Percentiles rank a stretch among this genome's conserved stretches.
These are phyloP conservation scores for Naja naja DNA, from an alignment of 2,113 vertebrate genomes.

Conservation along the genomic window DNA sequence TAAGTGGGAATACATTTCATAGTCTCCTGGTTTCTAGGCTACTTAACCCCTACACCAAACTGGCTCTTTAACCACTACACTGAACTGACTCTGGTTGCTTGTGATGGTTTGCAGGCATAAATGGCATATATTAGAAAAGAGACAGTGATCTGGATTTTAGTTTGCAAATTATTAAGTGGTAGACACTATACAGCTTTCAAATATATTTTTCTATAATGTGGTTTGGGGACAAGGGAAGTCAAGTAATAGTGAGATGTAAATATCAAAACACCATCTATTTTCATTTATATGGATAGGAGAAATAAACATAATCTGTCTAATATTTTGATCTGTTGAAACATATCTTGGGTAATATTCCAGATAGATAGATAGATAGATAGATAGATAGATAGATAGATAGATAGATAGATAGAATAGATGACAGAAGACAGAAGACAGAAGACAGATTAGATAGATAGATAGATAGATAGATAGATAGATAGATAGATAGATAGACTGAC, in stretches of 20 bases:
- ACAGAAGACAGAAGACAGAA: too few species aligned
- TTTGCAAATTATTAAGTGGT: background rate
- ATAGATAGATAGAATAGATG: background rate
- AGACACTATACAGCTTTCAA: background rate
- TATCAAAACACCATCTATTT: background rate
- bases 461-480: background rate
- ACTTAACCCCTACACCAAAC: background rate
- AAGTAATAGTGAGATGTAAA: background rate
- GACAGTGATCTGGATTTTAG: background rate
- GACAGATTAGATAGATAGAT: background rate
- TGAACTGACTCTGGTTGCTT: background rate
- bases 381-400: background rate
- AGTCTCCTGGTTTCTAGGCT: background rate
- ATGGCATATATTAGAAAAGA: background rate
- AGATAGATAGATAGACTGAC: too few species aligned
- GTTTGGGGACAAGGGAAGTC: background rate
- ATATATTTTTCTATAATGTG: background rate
- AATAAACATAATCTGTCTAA: background rate
- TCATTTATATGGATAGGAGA: background rate
- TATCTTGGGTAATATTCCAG: background rate
- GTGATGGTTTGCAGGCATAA: background rate
- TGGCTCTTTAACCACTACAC: background rate
- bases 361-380: background rate
- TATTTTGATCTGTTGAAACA: background rate
- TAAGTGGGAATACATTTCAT: background rate